A percentile compares a stretch with the other conserved stretches of the same genome.
Evolutionary conservation across 35 echinoderm and acorn worm genomes (phyloP).

Genomic region (Holothuria glaberrima): DNA sequence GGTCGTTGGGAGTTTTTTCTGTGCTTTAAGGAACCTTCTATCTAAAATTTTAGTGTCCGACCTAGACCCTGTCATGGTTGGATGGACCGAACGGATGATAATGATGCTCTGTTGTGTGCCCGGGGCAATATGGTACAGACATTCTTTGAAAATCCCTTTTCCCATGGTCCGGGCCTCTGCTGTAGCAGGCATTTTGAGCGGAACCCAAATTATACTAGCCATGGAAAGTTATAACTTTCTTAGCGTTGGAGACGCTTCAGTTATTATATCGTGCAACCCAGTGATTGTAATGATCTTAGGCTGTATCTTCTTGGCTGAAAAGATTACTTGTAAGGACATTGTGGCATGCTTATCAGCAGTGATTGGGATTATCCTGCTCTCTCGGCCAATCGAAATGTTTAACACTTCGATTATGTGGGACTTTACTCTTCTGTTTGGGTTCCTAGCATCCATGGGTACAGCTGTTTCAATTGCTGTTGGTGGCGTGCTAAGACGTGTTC

Average conservation of each 20-base stretch:
- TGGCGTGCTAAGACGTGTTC: not conserved
- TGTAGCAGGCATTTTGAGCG: not conserved
- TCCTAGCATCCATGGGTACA: not conserved
- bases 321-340: not conserved
- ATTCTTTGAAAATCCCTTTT: not conserved
- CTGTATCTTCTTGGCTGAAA: not conserved
- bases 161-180: not conserved
- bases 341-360: not conserved
- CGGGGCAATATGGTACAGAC: not conserved
- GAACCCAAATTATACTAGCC: not conserved
- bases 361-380: not conserved
- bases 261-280: constrained; percentile 5
- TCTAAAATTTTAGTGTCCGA: not conserved
- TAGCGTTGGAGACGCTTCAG: not conserved
- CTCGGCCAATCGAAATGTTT: not conserved
- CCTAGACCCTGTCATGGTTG: not conserved
- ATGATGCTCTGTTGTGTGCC: constrained; percentile 7
- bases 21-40: not conserved
- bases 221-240: not conserved
- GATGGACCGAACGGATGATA: not conserved
- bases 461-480: not conserved
- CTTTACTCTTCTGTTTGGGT: not conserved
- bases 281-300: not conserved
- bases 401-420: not conserved
- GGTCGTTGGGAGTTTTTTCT: not conserved